phyloP scores from a whole-genome alignment of 1,140 invertebrate genomes.

The Semibalanus balanoides region DNA sequence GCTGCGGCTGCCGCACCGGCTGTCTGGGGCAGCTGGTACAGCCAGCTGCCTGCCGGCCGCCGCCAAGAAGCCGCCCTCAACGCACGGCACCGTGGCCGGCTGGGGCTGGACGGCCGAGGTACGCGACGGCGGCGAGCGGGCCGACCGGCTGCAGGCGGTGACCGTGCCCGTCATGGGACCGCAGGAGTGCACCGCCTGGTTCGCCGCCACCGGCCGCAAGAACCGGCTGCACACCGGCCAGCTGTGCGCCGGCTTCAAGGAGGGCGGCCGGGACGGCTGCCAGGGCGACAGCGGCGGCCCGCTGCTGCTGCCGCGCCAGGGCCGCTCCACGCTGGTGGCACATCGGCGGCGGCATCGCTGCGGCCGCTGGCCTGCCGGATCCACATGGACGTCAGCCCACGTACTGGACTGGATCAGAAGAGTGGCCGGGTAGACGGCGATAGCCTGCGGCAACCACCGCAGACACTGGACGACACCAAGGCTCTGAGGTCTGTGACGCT shows the following conservation, averaged over 20 bases:
- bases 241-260: conserved; percentile 15
- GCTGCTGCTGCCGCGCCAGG: conserved; percentile 6
- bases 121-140: not conserved
- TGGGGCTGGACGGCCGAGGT: conserved; percentile 5
- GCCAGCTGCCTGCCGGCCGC: conserved; percentile 7
- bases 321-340: no score
- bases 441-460: no score
- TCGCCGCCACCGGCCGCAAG: conserved; percentile 12
- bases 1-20: not conserved
- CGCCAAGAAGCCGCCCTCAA: not conserved
- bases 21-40: not conserved
- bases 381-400: no score
- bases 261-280: conserved; percentile 37
- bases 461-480: no score
- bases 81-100: not conserved
- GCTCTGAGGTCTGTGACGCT: no score
- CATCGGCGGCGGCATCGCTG: no score
- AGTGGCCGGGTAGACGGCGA: no score
- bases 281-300: conserved; percentile 34
- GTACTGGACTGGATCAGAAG: no score
- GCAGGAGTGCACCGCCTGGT: not conserved
- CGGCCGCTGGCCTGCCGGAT: no score
- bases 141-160: conserved; percentile 14
- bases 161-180: not conserved
- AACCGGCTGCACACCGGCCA: not conserved